A percentile compares a stretch with the other conserved stretches of the same genome.
Evolutionary conservation across 2,888 invertebrate genomes (phyloP).

Genomic region (Philhelius pedissequus): DNA sequence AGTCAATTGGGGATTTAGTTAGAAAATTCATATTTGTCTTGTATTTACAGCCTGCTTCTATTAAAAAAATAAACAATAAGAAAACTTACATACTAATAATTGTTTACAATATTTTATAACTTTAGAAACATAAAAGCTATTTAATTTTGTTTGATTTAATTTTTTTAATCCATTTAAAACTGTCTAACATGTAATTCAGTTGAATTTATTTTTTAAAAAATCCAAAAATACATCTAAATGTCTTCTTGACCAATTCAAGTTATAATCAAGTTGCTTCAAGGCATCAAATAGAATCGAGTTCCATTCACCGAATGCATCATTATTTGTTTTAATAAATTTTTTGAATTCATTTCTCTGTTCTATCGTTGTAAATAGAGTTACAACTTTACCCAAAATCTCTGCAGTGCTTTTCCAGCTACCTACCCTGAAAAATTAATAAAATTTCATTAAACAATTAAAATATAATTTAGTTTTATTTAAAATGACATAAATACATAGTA

Average conservation of each 20-base stretch:
- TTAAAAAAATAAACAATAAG: too few relatives aligned
- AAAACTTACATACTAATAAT: too few relatives aligned
- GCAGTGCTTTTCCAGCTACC: constrained; percentile 72
- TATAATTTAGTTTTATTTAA: not conserved
- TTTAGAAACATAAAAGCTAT: too few relatives aligned
- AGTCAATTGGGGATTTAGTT: too few relatives aligned
- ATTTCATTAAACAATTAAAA: too few relatives aligned
- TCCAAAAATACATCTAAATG: constrained; percentile 68
- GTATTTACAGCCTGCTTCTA: too few relatives aligned
- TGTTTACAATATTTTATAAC: too few relatives aligned
- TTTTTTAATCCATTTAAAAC: too few relatives aligned
- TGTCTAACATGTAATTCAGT: too few relatives aligned
- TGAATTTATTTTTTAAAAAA: constrained; percentile 39
- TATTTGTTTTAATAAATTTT: constrained; percentile 68
- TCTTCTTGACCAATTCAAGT: constrained; percentile 74
- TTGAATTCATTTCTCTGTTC: constrained; percentile 70
- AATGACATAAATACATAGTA: not conserved
- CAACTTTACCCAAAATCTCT: constrained; percentile 69
- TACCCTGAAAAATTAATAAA: constrained; percentile 67
- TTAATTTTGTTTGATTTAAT: too few relatives aligned
- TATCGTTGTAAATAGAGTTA: constrained; percentile 71
- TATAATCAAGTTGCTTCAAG: constrained; percentile 70
- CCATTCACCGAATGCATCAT: constrained; percentile 70
- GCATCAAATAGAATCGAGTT: constrained; percentile 69
- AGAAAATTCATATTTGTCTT: too few relatives aligned